Evolutionary conservation across 2,113 vertebrate species (phyloP), one percentile per base, ranked within the genome.

Genomic region (Nesogale talazaci): DNA sequence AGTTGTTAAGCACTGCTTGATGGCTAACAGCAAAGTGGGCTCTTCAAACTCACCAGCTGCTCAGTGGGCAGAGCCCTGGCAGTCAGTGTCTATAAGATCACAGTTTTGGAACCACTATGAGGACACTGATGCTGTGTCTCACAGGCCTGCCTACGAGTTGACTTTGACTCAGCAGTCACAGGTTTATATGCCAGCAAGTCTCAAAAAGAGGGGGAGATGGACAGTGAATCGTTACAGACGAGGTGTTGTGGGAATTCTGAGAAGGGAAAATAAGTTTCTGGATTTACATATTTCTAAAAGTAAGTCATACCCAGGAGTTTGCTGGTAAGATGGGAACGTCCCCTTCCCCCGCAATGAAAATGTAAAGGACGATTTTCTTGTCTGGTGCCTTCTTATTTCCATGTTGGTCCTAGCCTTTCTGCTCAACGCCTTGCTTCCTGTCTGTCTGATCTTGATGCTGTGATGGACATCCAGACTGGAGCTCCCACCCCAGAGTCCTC

Each of bases 241-340:
- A 87, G 69, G 56, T n/a, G 34, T 29, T 36, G 15, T 52, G 57
- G 3, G 36, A 16, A 52, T 36, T 79, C 63, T 83, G 69, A 85
- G 79, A 36, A 67, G 36, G 70, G 15, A 40, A 25, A 42, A 15
- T 19, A 15, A 25, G 29, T 84, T 69, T 94, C 40, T 82, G 40
- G 72, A 25, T 34, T 16, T 19, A 87, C 74, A 65, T 46, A 38
- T 84, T 86, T 94, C 77, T 88, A 80, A 76, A 52, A 83, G 34
- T 6, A 81, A 83, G 38, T 83, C 31, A 69, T 34, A 38, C 42
- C 63, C 69, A 57, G 78, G 63, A 65, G 40, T 90, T 40, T 57
- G 27, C 27, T 11, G 22, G 9, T 86, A 70, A 75, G 46, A 25
- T 91, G 81, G 83, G 31, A 46, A 46, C 57, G 86, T 52, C 9